Base-by-base conservation (phyloP, 2,888 invertebrate species). In the Synanthedon tipuliformis region DNA sequence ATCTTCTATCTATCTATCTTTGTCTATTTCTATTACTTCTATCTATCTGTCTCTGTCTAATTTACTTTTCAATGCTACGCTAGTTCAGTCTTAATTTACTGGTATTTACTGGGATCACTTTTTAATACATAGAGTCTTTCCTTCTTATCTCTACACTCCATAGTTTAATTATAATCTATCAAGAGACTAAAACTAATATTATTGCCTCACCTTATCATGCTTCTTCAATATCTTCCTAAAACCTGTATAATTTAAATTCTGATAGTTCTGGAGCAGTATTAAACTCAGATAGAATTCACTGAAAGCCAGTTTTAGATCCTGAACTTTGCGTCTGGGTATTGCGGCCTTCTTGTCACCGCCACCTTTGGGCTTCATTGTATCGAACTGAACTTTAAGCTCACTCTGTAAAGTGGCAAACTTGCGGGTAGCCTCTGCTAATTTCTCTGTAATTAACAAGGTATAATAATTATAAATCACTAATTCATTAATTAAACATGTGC, bases 161-260 rank as follows among this genome's bases (percentile, higher is more conserved):
- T 18, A 27, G 27, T 4, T 7, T 27, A 7, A 5, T n/a, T n/a
- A n/a, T n/a, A n/a, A 27, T 27, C 27, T 27, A 27, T 27, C 27
- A 27, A 23, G 27, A 27, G 27, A 27, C 27, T 4, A 2, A 10
- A 34, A 34, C 34, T 34, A 34, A 34, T 2, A 13, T 0, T 12
- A n/a, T 4, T 13, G 45, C 13, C 65, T 54, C 79, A 96, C 96
- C 92, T 99, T 99, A 83, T 99, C 99, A 77, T 99, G 99, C 81
- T 99, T 99, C 81, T 99, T 99, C 58, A 99, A 90, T 72, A 99
- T 99, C 85, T 99, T 99, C 58, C 99, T 90, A 88, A 99, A 99
- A 1, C 99, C 99, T 3, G 98, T 99, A 71, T 97, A 97, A 86
- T 99, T 99, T 53, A 99, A 89, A 77, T 97, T 98, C 84, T 99